Evolutionary conservation across 2,888 invertebrate genomes (phyloP).

Genomic region (Drosophila trichaetosa): DNA sequence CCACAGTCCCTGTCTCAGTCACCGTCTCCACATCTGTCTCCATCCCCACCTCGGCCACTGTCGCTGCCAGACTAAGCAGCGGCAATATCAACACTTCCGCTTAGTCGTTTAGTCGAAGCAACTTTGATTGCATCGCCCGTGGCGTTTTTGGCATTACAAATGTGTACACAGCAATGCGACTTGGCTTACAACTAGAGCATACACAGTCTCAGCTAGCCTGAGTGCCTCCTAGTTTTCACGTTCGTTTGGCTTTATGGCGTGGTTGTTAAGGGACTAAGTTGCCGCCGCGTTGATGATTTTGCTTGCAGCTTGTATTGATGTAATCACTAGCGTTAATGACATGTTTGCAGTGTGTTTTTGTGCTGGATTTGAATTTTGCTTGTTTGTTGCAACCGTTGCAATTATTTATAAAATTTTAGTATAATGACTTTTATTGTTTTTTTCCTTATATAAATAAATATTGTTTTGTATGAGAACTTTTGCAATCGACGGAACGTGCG

Average conservation of each 20-base stretch:
- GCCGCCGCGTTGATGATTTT: slow-evolving; percentile 39
- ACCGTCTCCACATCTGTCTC: neutral
- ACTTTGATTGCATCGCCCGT: slow-evolving; percentile 70
- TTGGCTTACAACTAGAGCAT: slow-evolving; percentile 59
- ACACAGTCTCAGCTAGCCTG: slow-evolving; percentile 20
- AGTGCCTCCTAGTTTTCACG: slow-evolving; percentile 52
- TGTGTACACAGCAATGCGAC: slow-evolving; percentile 48
- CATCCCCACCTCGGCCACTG: neutral
- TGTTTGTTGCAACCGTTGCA: slow-evolving; percentile 38
- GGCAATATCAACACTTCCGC: slow-evolving; percentile 75
- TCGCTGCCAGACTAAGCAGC: slow-evolving; percentile 43
- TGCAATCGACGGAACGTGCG: slow-evolving; percentile 62
- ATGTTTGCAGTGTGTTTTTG: slow-evolving; percentile 6
- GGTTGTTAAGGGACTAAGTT: slow-evolving; percentile 18
- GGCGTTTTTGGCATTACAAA: slow-evolving; percentile 57
- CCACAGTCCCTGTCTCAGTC: slow-evolving; percentile 18
- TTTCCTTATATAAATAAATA: slow-evolving; percentile 13
- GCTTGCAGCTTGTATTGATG: slow-evolving; percentile 42
- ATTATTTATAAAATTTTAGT: slow-evolving; percentile 30
- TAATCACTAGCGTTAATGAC: slow-evolving; percentile 54
- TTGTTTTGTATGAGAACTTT: slow-evolving; percentile 35
- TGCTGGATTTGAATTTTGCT: neutral
- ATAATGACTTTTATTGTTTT: slow-evolving; percentile 29
- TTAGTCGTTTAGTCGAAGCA: slow-evolving; percentile 51
- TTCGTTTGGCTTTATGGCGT: slow-evolving; percentile 29